These are phyloP conservation scores for Austrofundulus limnaeus DNA, from an alignment of 2,113 vertebrate species.

Conservation along the genomic window DNA sequence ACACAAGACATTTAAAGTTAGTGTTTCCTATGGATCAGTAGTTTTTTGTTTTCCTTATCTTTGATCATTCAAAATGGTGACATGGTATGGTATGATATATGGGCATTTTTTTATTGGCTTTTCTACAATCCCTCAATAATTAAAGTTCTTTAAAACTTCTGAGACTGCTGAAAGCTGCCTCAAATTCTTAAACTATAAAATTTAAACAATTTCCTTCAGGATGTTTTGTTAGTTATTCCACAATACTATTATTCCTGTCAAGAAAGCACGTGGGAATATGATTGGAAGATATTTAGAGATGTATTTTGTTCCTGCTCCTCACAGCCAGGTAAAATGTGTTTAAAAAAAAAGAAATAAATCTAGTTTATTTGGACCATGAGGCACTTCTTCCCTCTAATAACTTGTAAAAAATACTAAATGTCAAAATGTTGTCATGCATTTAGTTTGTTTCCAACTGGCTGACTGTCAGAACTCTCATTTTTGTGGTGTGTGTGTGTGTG, in stretches of 20 bases:
- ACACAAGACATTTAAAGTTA: too few species aligned
- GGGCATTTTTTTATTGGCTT: not conserved
- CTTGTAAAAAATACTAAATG: slow-evolving; percentile 49
- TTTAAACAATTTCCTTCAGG: not conserved
- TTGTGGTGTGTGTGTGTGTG: too few species aligned
- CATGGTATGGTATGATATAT: too few species aligned
- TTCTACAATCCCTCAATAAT: not conserved
- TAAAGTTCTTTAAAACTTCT: not conserved
- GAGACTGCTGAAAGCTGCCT: not conserved
- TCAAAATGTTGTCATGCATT: slow-evolving; percentile 36
- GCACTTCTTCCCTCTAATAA: slow-evolving; percentile 13
- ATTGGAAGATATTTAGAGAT: not conserved
- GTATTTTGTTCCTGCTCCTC: not conserved
- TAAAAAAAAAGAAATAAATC: slow-evolving; percentile 9
- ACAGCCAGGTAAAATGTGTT: not conserved
- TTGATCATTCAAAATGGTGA: too few species aligned
- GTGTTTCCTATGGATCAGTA: too few species aligned
- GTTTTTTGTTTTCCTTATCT: too few species aligned
- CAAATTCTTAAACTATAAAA: not conserved
- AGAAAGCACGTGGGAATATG: not conserved
- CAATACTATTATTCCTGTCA: not conserved
- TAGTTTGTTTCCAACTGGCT: slow-evolving; percentile 22
- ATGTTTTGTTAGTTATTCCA: not conserved
- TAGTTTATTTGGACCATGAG: slow-evolving; percentile 24
- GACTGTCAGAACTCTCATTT: slow-evolving; percentile 5